These are phyloP conservation scores for Brachyptera putata DNA, from an alignment of 2,888 invertebrate species.

Conservation along the genomic window DNA sequence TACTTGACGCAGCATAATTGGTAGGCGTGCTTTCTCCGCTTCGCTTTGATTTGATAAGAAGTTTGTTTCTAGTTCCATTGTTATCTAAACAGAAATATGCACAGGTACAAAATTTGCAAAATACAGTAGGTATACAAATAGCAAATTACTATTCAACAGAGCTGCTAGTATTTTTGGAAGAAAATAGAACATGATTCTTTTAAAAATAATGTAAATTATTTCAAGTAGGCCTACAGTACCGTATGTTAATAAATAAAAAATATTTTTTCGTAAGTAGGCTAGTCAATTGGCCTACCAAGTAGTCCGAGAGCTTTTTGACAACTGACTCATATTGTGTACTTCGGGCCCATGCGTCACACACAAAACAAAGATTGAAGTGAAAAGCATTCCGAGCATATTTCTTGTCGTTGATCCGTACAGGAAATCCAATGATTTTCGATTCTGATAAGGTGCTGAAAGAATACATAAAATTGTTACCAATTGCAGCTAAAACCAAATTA, in stretches of 20 bases:
- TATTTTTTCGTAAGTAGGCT: too few species aligned
- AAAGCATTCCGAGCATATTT: slow-evolving; percentile 92
- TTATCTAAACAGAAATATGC: slow-evolving; percentile 51
- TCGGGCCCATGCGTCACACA: slow-evolving; percentile 83
- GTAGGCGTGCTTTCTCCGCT: slow-evolving; percentile 61
- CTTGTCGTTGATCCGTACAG: slow-evolving; percentile 81
- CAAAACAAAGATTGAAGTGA: slow-evolving; percentile 92
- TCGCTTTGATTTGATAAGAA: slow-evolving; percentile 67
- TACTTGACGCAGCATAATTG: slow-evolving; percentile 72
- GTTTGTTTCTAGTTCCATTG: slow-evolving; percentile 79
- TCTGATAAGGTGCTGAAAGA: slow-evolving; percentile 64
- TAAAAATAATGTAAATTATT: background rate
- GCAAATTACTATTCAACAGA: too few species aligned
- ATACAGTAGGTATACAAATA: too few species aligned
- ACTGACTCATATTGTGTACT: slow-evolving; percentile 92
- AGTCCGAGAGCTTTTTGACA: slow-evolving; percentile 89
- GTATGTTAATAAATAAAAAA: background rate
- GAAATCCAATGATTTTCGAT: slow-evolving; percentile 88
- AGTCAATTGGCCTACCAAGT: slow-evolving; percentile 58
- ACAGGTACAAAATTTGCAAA: background rate
- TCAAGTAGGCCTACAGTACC: background rate
- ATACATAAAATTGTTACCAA: too few species aligned
- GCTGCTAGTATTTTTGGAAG: too few species aligned
- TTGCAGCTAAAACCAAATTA: too few species aligned
- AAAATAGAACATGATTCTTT: too few species aligned